A percentile compares a stretch with the other conserved stretches of the same genome.
Conservation (phyloP, 2,113 vertebrate species). For the Paradoxurus hermaphroditus region DNA sequence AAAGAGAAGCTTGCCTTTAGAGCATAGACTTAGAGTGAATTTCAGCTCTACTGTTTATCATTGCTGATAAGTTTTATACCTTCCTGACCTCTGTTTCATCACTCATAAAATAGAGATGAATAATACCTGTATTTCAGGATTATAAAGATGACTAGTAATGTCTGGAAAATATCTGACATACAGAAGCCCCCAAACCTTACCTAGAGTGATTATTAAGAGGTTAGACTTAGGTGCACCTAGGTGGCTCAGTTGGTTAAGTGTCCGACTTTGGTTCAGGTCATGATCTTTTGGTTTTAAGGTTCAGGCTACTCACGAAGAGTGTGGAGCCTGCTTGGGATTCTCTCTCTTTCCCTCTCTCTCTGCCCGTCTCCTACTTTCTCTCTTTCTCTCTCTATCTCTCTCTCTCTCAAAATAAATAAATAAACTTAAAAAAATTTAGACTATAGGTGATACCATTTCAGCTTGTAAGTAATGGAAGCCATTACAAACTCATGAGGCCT, state of each 20-base stretch:
- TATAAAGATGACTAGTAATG: background rate
- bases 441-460: background rate
- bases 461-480: background rate
- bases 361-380: no score
- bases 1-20: background rate
- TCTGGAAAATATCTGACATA: background rate
- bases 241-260: no score
- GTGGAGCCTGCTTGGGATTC: no score
- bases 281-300: no score
- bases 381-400: no score
- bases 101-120: background rate
- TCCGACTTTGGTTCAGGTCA: no score
- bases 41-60: background rate
- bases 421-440: background rate
- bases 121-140: background rate
- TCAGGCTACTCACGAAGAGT: no score
- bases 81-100: background rate
- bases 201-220: background rate
- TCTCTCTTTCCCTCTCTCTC: no score
- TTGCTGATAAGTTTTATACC: background rate
- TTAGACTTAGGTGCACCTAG: background rate
- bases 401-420: no score
- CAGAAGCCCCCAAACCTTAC: background rate
- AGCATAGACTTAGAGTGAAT: background rate
- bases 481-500: background rate